Evolutionary conservation across 2,888 invertebrate genomes (phyloP).

Genomic region (Apoda limacodes): DNA sequence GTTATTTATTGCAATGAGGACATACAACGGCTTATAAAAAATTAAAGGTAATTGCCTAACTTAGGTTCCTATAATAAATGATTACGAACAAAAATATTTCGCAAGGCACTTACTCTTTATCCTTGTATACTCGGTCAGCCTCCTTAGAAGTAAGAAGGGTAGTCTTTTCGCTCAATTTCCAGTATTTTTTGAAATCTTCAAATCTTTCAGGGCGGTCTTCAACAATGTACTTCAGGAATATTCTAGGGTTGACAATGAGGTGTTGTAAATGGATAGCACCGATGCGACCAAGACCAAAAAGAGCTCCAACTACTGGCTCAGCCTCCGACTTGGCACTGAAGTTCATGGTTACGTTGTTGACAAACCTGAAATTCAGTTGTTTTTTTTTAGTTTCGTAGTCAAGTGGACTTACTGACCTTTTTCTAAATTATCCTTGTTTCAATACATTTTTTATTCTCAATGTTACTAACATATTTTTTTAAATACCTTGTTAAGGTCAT

Average conservation of each 20-base stretch:
- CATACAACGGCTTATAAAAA: too few relatives aligned
- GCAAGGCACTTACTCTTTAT: conserved; percentile 59
- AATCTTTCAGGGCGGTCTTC: conserved; percentile 58
- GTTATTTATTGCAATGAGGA: too few relatives aligned
- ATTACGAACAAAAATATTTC: too few relatives aligned
- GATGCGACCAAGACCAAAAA: conserved; percentile 70
- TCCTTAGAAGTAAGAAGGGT: conserved; percentile 55
- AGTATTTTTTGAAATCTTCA: conserved; percentile 43
- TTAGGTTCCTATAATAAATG: too few relatives aligned
- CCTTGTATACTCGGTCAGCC: conserved; percentile 52
- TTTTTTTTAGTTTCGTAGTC: too few relatives aligned
- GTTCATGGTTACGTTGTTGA: conserved; percentile 40
- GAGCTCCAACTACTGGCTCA: conserved; percentile 46
- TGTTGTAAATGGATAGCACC: conserved; percentile 69
- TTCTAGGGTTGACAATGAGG: conserved; percentile 48
- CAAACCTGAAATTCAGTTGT: conserved; percentile 50
- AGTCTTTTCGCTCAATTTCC: conserved; percentile 48
- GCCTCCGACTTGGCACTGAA: conserved; percentile 23
- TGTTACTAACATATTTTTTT: too few relatives aligned
- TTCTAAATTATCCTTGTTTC: too few relatives aligned
- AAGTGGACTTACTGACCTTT: too few relatives aligned
- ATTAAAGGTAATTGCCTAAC: too few relatives aligned
- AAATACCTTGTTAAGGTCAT: too few relatives aligned
- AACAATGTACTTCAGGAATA: conserved; percentile 63
- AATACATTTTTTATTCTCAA: too few relatives aligned